Percentiles rank a stretch among this genome's conserved stretches.
Conservation (phyloP, 2,113 vertebrate genomes). For the Coptodon rendalli region DNA sequence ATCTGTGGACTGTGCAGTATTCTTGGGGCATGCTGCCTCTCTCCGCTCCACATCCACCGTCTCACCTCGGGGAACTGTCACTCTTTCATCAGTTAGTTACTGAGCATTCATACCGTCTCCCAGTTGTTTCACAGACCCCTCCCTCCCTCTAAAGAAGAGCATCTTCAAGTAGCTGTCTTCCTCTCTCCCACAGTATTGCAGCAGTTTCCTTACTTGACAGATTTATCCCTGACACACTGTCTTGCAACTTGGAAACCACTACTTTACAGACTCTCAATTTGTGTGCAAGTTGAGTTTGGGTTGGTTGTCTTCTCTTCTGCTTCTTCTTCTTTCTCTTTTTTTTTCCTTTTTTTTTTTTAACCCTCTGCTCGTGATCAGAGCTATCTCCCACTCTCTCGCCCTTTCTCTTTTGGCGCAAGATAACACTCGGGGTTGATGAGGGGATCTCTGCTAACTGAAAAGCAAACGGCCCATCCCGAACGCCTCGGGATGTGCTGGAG, state of each 20-base stretch:
- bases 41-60: conserved; percentile 37
- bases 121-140: conserved; percentile 15
- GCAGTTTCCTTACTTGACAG: conserved; percentile 57
- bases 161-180: conserved; percentile 49
- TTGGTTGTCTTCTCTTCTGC: not conserved
- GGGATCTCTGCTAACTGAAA: conserved; percentile 20
- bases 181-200: conserved; percentile 38
- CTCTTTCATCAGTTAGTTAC: conserved; percentile 55
- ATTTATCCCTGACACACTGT: conserved; percentile 54
- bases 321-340: accelerated
- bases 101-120: conserved; percentile 37
- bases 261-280: conserved; percentile 38
- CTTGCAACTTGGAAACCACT: conserved; percentile 41
- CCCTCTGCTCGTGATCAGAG: not conserved
- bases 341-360: accelerated
- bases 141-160: conserved; percentile 12
- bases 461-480: conserved; percentile 3
- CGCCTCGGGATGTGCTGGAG: conserved; percentile 42
- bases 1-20: conserved; percentile 38
- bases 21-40: conserved; percentile 37
- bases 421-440: conserved; percentile 17
- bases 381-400: not conserved
- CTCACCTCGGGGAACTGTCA: conserved; percentile 61
- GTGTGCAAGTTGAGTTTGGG: conserved; percentile 14
- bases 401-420: conserved; percentile 22